A percentile compares a stretch with the other conserved stretches of the same genome.
phyloP scores from a whole-genome alignment of 2,113 vertebrate genomes.

The Lipophrys pholis region DNA sequence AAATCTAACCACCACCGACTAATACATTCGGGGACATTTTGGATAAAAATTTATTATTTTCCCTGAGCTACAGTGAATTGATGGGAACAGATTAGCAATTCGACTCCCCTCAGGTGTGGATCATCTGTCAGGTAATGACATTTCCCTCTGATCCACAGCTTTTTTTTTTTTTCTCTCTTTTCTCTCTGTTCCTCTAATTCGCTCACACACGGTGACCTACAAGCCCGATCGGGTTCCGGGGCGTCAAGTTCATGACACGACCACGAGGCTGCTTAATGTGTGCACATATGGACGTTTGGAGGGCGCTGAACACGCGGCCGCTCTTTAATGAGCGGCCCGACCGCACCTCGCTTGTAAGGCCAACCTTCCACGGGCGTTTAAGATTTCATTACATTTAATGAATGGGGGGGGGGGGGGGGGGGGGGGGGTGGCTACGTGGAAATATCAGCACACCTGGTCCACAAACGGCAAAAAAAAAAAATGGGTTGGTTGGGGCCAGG shows the following conservation, averaged over 20 bases:
- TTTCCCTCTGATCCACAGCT: neutral
- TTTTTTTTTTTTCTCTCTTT: neutral
- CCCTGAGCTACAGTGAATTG: neutral
- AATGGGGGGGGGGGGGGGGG: no score
- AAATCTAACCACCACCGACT: neutral
- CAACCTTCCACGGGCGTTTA: neutral
- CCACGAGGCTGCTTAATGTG: constrained; percentile 4
- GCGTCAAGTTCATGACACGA: neutral
- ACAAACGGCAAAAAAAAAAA: no score
- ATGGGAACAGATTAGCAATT: neutral
- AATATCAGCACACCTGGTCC: no score
- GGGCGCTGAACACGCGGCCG: constrained; percentile 19
- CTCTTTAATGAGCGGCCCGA: constrained; percentile 8
- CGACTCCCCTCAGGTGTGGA: neutral
- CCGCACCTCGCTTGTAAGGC: constrained; percentile 32
- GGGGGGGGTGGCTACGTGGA: no score
- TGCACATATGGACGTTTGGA: neutral
- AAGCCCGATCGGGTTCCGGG: neutral
- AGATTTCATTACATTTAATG: constrained; percentile 51
- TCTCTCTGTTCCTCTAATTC: neutral
- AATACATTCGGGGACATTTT: neutral
- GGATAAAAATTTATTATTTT: neutral
- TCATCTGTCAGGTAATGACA: constrained; percentile 2
- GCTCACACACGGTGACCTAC: neutral
- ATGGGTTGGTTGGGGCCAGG: no score